Base-by-base conservation (phyloP, 2,888 invertebrate genomes). In the Spodoptera littoralis region DNA sequence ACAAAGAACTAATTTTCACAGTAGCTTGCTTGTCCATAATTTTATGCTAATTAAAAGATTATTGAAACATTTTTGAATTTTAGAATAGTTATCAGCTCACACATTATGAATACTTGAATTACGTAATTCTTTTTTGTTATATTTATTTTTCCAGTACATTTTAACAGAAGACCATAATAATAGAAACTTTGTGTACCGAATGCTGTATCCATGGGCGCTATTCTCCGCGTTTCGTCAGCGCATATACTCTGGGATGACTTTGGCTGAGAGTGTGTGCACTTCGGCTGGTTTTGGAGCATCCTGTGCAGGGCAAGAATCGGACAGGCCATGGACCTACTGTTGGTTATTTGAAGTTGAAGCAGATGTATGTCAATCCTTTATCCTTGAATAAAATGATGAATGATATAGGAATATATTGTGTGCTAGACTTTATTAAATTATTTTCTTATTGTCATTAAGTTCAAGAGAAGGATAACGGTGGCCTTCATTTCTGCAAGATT, bases 221-320 rank as follows among this genome's bases (percentile, higher is more conserved):
- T 99, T 99, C 88, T 96, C 97, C 52, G 96, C 96, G 60, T 99
- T 99, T 90, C 96, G 99, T 6, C 97, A 97, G 93, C 96, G 99
- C 56, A 97, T 99, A 75, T 99, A 98, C 87, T 96, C 97, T 12
- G 99, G 99, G 0, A 96, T 99, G 95, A 96, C 97, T 0, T 88
- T 99, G 58, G 97, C 99, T 0, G 99, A 99, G 90, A 97, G 98
- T 88, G 98, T 98, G n/a, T 99, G 99, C 84, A 98, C 98, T 13
- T 96, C 97, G 89, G 97, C 98, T 2, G 98, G 98, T 0, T 93
- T 99, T 12, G 99, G 99, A 2, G 98, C 98, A 99, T 90, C 99
- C 99, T 0, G 94, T 94, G 0, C 93, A 95, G 41, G 95, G 96
- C 0, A 95, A 96, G 58, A 96, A 98, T n/a, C 95, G 95, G 77